These are phyloP conservation scores for Cochlearius cochlearius DNA, from an alignment of 2,113 vertebrate species.

Conservation along the genomic window DNA sequence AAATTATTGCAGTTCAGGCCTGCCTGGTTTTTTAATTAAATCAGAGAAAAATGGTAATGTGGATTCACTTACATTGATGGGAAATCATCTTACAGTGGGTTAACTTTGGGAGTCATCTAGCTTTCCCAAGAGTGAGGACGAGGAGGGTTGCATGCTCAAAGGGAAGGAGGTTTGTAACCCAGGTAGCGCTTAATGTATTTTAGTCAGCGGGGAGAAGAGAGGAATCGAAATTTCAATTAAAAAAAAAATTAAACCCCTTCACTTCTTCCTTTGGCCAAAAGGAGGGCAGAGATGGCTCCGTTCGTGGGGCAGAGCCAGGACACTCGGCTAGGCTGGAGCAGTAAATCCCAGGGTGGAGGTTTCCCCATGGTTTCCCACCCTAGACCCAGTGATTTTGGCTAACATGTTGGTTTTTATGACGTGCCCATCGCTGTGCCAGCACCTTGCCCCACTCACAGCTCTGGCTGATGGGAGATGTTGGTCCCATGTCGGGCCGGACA, in stretches of 20 bases:
- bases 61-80: background rate
- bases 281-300: background rate
- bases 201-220: background rate
- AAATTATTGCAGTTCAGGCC: constrained; percentile 5
- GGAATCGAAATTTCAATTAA: background rate
- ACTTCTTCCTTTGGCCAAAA: background rate
- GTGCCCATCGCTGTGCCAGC: background rate
- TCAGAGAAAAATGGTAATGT: background rate
- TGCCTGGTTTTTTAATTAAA: background rate
- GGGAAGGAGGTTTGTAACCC: background rate
- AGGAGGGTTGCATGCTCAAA: rapidly evolving
- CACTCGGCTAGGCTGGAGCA: background rate
- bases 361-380: rapidly evolving
- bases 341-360: background rate
- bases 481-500: rapidly evolving
- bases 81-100: background rate
- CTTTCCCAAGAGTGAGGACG: background rate
- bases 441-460: background rate
- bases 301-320: rapidly evolving
- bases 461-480: rapidly evolving
- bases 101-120: background rate
- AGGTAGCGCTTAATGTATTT: background rate
- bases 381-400: background rate
- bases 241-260: background rate
- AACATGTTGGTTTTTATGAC: rapidly evolving